These are phyloP conservation scores for Clarias fuscus DNA, from an alignment of 2,797 vertebrate genomes.

Conservation along the genomic window DNA sequence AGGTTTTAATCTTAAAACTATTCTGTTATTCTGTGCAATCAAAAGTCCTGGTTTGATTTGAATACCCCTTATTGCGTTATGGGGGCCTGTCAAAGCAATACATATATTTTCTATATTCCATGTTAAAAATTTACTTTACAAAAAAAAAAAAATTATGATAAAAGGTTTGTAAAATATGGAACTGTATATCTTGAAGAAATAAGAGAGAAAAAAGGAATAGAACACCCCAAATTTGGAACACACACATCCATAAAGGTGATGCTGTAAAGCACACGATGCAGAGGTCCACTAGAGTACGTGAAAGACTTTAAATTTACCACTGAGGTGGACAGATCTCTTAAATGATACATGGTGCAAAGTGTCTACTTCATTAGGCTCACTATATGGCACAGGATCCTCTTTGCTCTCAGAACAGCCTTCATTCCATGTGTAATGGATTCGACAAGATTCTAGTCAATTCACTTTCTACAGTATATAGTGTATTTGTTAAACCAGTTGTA, in stretches of 20 bases:
- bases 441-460: too few relatives aligned
- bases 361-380: neutral
- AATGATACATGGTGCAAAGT: constrained; percentile 6
- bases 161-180: constrained; percentile 40
- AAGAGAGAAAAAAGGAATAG: constrained; percentile 2
- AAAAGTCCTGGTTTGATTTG: too few relatives aligned
- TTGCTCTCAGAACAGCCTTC: too few relatives aligned
- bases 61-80: neutral
- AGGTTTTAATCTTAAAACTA: too few relatives aligned
- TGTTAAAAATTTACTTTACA: neutral
- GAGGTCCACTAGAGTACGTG: too few relatives aligned
- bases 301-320: neutral
- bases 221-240: neutral
- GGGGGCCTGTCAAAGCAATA: neutral
- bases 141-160: neutral
- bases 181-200: constrained; percentile 37
- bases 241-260: neutral
- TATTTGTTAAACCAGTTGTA: neutral
- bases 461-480: too few relatives aligned
- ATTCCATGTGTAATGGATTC: too few relatives aligned
- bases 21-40: too few relatives aligned
- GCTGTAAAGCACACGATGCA: too few relatives aligned
- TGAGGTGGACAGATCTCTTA: neutral
- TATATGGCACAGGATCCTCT: neutral
- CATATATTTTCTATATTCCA: neutral